Evolutionary conservation across 2,113 vertebrate genomes (phyloP).

Genomic region (Sphaerodactylus townsendi): DNA sequence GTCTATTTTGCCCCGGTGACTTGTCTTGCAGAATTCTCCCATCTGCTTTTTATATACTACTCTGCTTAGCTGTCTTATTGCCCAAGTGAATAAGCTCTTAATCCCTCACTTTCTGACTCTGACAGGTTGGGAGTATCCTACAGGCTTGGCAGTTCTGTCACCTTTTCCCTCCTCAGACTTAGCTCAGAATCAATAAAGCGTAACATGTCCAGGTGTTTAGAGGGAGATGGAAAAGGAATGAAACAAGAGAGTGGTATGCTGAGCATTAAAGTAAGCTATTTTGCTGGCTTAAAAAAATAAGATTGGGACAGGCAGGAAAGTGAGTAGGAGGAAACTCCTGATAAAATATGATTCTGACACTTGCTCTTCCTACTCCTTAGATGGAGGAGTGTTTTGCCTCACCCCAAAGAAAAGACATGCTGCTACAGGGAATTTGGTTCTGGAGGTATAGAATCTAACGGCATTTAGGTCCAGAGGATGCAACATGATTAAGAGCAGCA

Average conservation of each 20-base stretch:
- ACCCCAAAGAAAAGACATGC: too few relatives aligned
- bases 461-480: too few relatives aligned
- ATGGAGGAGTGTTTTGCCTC: too few relatives aligned
- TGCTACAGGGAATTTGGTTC: too few relatives aligned
- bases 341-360: too few relatives aligned
- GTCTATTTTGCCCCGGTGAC: background rate
- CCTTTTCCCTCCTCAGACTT: background rate
- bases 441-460: too few relatives aligned
- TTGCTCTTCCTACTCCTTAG: too few relatives aligned
- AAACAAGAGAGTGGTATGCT: accelerated
- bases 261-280: background rate
- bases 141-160: background rate
- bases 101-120: background rate
- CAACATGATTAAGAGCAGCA: too few relatives aligned
- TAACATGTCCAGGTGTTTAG: constrained; percentile 17
- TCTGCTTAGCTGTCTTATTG: background rate
- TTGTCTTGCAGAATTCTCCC: accelerated
- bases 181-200: accelerated
- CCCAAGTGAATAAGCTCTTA: background rate
- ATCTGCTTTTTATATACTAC: background rate
- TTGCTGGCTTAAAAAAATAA: background rate
- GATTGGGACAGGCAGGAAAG: background rate
- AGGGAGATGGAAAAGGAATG: constrained; percentile 6
- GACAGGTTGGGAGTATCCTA: accelerated
- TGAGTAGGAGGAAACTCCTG: background rate